These are phyloP conservation scores for Melanotaenia pygmaea DNA, from an alignment of 2,797 vertebrate species.

Conservation along the genomic window DNA sequence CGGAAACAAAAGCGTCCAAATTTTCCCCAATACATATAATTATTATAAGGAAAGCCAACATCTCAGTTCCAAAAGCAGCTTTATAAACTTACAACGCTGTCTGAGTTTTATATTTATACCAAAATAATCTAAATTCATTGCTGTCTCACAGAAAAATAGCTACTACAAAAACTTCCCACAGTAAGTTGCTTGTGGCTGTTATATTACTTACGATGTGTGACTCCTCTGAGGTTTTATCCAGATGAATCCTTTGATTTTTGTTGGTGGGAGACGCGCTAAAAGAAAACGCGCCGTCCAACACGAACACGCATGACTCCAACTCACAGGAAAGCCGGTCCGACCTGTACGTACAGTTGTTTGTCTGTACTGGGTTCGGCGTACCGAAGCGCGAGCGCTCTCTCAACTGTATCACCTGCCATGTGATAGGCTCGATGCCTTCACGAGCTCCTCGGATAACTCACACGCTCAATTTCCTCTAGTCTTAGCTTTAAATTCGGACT, in stretches of 20 bases:
- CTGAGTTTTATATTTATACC: neutral
- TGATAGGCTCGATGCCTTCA: conserved; percentile 62
- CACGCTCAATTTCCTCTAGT: rapidly evolving
- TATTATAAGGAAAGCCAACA: neutral
- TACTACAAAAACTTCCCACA: neutral
- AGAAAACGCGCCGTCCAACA: neutral
- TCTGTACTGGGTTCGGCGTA: neutral
- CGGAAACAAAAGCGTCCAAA: neutral
- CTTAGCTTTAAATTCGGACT: neutral
- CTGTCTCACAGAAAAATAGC: neutral
- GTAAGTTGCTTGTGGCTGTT: neutral
- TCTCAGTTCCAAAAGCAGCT: neutral
- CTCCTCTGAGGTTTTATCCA: conserved; percentile 19
- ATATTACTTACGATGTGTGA: conserved; percentile 49
- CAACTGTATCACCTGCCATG: conserved; percentile 67
- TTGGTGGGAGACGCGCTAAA: conserved; percentile 9
- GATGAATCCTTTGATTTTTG: conserved; percentile 21
- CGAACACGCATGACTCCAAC: neutral
- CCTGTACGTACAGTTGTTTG: neutral
- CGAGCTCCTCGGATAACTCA: conserved; percentile 24
- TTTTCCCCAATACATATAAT: neutral
- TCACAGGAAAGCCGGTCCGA: neutral
- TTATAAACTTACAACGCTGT: neutral
- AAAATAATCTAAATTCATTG: neutral
- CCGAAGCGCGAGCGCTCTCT: conserved; percentile 30